Evolutionary conservation across 2,797 vertebrate species (phyloP).

Genomic region (Tokudaia tokunoshimensis): DNA sequence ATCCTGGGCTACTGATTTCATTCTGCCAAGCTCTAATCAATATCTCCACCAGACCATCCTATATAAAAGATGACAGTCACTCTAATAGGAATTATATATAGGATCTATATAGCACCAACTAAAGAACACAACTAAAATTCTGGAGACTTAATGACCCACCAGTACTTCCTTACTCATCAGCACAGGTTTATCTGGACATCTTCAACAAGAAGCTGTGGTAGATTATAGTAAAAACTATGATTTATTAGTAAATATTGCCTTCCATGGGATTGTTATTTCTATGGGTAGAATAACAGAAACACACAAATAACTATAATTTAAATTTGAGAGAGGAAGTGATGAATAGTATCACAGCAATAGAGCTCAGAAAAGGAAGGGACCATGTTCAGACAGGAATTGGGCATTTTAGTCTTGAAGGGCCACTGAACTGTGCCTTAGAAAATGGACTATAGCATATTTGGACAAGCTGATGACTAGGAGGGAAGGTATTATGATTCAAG

Average conservation of each 20-base stretch:
- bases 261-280: constrained; percentile 38
- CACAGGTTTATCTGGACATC: neutral
- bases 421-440: neutral
- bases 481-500: neutral
- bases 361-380: neutral
- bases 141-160: neutral
- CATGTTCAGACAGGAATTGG: neutral
- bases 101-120: neutral
- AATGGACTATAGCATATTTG: neutral
- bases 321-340: neutral
- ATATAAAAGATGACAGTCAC: constrained; percentile 7
- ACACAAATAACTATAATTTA: neutral
- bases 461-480: neutral
- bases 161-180: neutral
- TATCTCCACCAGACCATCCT: neutral
- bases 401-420: neutral
- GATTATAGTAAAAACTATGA: neutral
- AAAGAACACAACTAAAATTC: constrained; percentile 22
- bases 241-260: constrained; percentile 51
- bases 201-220: neutral
- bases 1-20: neutral
- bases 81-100: constrained; percentile 6
- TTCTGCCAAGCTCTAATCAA: neutral
- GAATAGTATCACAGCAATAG: neutral
- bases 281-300: neutral